A percentile compares a stretch with the other conserved stretches of the same genome.
Conservation (phyloP, 2,797 vertebrate genomes). For the Channallabes apus region DNA sequence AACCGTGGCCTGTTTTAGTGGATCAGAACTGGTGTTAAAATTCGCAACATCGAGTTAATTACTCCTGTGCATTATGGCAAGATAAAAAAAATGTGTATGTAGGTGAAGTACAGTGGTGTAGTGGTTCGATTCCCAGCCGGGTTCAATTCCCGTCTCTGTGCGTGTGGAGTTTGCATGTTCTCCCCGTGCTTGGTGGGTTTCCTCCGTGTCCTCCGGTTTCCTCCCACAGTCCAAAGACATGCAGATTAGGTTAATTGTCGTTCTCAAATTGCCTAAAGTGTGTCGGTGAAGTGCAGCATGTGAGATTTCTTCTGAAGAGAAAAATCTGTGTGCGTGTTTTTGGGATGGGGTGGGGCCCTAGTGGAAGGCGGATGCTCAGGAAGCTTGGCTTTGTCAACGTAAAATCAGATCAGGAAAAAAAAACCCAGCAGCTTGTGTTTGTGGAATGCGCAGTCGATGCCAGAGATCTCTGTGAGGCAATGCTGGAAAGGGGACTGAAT, state of each 20-base stretch:
- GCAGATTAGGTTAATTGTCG: too few relatives aligned
- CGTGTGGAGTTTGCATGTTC: too few relatives aligned
- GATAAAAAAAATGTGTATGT: neutral
- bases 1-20: neutral
- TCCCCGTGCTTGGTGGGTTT: too few relatives aligned
- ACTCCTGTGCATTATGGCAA: neutral
- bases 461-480: constrained; percentile 44
- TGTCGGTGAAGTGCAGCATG: neutral
- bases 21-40: neutral
- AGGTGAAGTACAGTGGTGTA: neutral
- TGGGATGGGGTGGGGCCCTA: constrained; percentile 17
- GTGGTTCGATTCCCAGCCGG: too few relatives aligned
- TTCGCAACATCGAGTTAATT: neutral
- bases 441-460: constrained; percentile 49
- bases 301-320: neutral
- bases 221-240: too few relatives aligned
- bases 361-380: constrained; percentile 33
- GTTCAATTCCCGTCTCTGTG: too few relatives aligned
- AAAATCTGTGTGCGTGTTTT: neutral
- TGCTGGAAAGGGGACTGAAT: constrained; percentile 22
- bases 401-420: constrained; percentile 29
- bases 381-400: constrained; percentile 47
- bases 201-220: too few relatives aligned
- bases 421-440: constrained; percentile 32
- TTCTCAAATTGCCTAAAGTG: too few relatives aligned